Evolutionary conservation across 1,140 invertebrate species (phyloP), one percentile per base, ranked within the genome.

Genomic region (Dendrolimus punctatus): DNA sequence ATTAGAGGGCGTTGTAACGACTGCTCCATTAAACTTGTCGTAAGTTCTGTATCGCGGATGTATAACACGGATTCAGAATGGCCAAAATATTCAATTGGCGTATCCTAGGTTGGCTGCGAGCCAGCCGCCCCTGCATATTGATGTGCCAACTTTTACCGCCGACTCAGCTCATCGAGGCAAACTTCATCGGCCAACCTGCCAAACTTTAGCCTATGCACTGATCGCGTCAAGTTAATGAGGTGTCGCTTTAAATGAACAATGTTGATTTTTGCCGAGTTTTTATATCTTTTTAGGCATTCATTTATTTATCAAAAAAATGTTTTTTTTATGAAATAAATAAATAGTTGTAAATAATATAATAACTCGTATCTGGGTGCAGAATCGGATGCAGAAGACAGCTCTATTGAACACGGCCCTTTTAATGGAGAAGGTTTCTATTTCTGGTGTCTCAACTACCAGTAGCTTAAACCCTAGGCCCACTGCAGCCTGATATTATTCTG

Each of bases 51-150:
- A 67, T 68, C 58, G 57, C 60, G 52, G 58, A 62, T 57, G 54
- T 70, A 50, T 66, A 60, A 49, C 47, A 40, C 54, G 53, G 39
- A 58, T 62, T 43, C 51, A 53, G 57, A 55, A 57, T 56, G 51
- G 66, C 58, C 66, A 68, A 72, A 74, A 73, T 72, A 74, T 74
- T 77, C 74, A 77, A 77, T 77, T 74, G 71, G 67, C 63, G 69
- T 68, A 71, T 77, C 64, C 59, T 64, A 65, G 52, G 58, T 67
- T 76, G 74, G 71, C 67, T 46, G 8, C 6, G 45, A 55, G 74
- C 74, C 74, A 74, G 64, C 23, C 62, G 60, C 58, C 48, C 65
- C 57, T 71, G 74, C 71, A 73, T 77, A 74, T 71, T 77, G 70
- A 74, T 77, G 74, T 69, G 70, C 71, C 66, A 74, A 74, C 68